A percentile compares a stretch with the other conserved stretches of the same genome.
phyloP scores from a whole-genome alignment of 2,888 invertebrate genomes.

The Rhimphoctona megacephalus region DNA sequence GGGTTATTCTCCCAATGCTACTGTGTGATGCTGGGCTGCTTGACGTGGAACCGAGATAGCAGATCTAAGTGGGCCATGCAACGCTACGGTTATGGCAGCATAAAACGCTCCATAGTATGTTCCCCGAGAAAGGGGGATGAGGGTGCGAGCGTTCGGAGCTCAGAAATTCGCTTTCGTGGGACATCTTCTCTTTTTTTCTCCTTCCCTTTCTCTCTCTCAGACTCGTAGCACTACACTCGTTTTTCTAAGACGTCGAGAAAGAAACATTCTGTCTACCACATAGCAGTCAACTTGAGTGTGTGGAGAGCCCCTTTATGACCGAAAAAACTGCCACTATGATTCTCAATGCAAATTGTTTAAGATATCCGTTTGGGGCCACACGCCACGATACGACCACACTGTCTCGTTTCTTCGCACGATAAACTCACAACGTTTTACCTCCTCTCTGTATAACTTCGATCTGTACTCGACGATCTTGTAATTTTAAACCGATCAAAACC shows the following conservation, averaged over 20 bases:
- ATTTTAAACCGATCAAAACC: constrained; percentile 5
- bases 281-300: constrained; percentile 78
- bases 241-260: constrained; percentile 67
- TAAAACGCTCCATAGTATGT: constrained; percentile 82
- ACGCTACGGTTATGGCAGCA: constrained; percentile 84
- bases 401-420: constrained; percentile 40
- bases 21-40: constrained; percentile 67
- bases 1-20: constrained; percentile 55
- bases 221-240: constrained; percentile 16
- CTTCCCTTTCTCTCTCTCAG: neutral
- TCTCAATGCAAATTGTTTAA: constrained; percentile 85
- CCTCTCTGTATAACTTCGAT: neutral
- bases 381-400: constrained; percentile 52
- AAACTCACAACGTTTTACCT: constrained; percentile 9
- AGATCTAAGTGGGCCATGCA: constrained; percentile 85
- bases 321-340: constrained; percentile 84
- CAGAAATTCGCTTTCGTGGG: constrained; percentile 49
- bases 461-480: constrained; percentile 18
- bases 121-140: constrained; percentile 38
- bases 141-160: constrained; percentile 57
- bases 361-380: constrained; percentile 79
- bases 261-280: constrained; percentile 68
- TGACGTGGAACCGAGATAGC: constrained; percentile 80
- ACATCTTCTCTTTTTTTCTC: constrained; percentile 15
- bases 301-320: constrained; percentile 82